phyloP scores from a whole-genome alignment of 2,797 vertebrate genomes.

The Poeciliopsis gracilis region DNA sequence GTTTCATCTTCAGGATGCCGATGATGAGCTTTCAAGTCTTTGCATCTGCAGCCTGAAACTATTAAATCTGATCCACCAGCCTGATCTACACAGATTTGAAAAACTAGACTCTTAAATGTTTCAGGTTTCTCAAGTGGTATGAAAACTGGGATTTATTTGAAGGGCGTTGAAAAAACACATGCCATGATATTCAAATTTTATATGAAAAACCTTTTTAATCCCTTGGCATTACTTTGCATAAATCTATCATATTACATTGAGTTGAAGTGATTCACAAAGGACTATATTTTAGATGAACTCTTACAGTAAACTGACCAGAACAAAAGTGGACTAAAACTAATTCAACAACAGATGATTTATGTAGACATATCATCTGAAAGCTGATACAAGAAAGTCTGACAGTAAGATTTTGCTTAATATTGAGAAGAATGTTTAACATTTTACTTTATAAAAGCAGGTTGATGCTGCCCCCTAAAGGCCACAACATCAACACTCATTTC shows the following conservation, averaged over 20 bases:
- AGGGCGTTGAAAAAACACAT: too few species aligned
- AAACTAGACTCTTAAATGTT: too few species aligned
- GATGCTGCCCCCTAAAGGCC: constrained; percentile 54
- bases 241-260: background rate
- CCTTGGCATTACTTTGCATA: background rate
- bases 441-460: background rate
- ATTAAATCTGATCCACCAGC: background rate
- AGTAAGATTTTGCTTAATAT: background rate
- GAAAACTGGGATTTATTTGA: too few species aligned
- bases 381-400: background rate
- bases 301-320: background rate
- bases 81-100: background rate
- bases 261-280: background rate
- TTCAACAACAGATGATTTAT: background rate
- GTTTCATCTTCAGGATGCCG: constrained; percentile 27
- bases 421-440: background rate
- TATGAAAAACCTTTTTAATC: too few species aligned
- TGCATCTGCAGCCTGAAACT: background rate
- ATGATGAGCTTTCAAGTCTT: constrained; percentile 5
- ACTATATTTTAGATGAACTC: background rate
- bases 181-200: too few species aligned
- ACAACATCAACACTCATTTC: constrained; percentile 12
- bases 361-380: background rate
- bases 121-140: too few species aligned
- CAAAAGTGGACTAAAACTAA: background rate